Evolutionary conservation across 2,888 invertebrate genomes (phyloP).

Genomic region (Dyspetes luteomarginatus): DNA sequence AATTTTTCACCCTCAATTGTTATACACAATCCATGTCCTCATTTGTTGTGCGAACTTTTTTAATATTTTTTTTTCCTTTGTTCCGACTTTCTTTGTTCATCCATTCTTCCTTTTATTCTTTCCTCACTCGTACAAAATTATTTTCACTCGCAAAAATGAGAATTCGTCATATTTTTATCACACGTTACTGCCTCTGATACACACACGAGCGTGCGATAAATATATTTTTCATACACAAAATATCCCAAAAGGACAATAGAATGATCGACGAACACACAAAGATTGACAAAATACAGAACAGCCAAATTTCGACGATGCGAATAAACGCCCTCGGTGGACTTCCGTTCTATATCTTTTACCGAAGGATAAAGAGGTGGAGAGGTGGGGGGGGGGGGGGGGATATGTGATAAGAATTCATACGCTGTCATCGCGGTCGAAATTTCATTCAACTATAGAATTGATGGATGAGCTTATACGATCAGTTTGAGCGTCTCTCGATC

Average conservation of each 20-base stretch:
- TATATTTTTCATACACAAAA: no score
- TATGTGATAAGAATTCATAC: slow-evolving; percentile 21
- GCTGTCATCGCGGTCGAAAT: not conserved
- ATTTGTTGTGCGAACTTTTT: slow-evolving; percentile 2
- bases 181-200: not conserved
- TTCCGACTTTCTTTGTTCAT: not conserved
- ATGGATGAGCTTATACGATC: slow-evolving; percentile 34
- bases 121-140: not conserved
- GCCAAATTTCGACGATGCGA: not conserved
- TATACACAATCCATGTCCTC: not conserved
- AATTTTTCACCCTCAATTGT: not conserved
- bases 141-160: not conserved
- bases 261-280: no score
- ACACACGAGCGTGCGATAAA: not conserved
- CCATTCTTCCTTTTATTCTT: not conserved
- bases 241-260: no score
- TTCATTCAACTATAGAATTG: slow-evolving; percentile 35
- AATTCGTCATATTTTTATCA: no score
- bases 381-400: not conserved
- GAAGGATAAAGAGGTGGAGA: not conserved
- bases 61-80: not conserved
- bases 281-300: slow-evolving; percentile 9
- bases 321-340: not conserved
- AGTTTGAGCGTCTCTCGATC: slow-evolving; percentile 12
- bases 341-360: no score